Base-by-base conservation (phyloP, 92 coral and sea anemone species). In the Parazoanthus swiftii region DNA sequence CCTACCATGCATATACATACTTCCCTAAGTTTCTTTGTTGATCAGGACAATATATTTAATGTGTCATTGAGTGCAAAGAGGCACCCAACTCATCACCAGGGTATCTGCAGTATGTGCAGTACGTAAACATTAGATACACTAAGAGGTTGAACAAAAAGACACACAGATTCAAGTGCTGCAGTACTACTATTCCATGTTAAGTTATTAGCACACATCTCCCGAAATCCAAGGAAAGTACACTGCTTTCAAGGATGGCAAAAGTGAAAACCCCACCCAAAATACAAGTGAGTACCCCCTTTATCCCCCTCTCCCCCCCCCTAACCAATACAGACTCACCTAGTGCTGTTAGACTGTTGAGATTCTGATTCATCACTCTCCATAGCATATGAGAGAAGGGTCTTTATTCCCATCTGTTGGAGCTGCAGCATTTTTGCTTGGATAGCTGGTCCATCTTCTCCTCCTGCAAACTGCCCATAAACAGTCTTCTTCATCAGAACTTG, bases 381-480 rank as follows among this genome's bases (percentile, higher is more conserved):
- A 5, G 98, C 96, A 16, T 92, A 92, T 48, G 92, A 94, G 72
- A 96, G 89, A 88, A 96, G 93, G n/a, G 95, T 88, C n/a, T 91
- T 89, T 58, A 96, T 96, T 23, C 97, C 94, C 80, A 88, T 88
- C 74, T 82, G 75, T 68, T 88, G 79, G 59, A 96, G 89, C 51
- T 79, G 80, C 11, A 79, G 80, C 50, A 93, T 88, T 42, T 88
- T 93, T 21, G 74, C 76, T 65, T 93, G 90, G 29, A 94, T 91
- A 9, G 91, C 93, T 18, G 85, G 82, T 20, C 86, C 91, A 26
- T 85, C 89, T 84, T 96, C 98, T 10, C 98, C 98, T 33, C 98
- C 98, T 72, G 95, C 98, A 92, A 96, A 96, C 90, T 96, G 98
- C 26, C 93, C 92, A 89, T 96, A 96, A 88, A 96, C 91, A 44